Evolutionary conservation across 2,888 invertebrate species (phyloP), one percentile per base, ranked within the genome.

Genomic region (Mesoligia furuncula): DNA sequence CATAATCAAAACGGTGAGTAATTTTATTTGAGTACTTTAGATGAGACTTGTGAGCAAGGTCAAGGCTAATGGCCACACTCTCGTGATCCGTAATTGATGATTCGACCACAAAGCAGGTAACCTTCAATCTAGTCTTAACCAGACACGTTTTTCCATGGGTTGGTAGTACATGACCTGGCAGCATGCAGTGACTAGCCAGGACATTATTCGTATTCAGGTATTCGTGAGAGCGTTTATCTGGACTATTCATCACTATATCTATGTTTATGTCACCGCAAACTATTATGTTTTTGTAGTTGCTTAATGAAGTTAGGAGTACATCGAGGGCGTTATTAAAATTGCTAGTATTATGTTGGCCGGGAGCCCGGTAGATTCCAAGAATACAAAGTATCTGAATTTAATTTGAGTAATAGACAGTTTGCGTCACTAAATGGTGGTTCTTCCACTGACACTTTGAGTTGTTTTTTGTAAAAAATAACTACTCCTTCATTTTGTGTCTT

Each of bases 401-500:
- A 11, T 42, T 42, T 42, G 42, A 42, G 42, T 42, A 9, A 42
- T n/a, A 11, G 9, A 11, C 11, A 42, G 42, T 42, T 42, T 42
- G 42, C 42, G 42, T 42, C 42, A 42, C 42, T 42, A 11, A 87
- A 6, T 31, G 42, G 20, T 2, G 83, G 81, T 72, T 88, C 87
- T 42, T 86, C 82, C 27, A 36, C n/a, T 0, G 39, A 17, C 0
- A 79, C 73, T 24, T 62, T 31, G 0, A 87, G 31, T 7, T 72
- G 27, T 11, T 67, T 73, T 20, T 78, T 85, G 27, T 73, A 84
- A 31, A 85, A 88, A 1, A 87, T 72, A 0, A 88, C n/a, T n/a
- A n/a, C n/a, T n/a, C n/a, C 88, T 70, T 90, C 86, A n/a, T 87
- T 88, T 68, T 88, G 88, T 0, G 83, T 79, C 4, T 31, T 69